A percentile compares a stretch with the other conserved stretches of the same genome.
Evolutionary conservation across 2,797 vertebrate genomes (phyloP).

Genomic region (Enteromius argenteus): DNA sequence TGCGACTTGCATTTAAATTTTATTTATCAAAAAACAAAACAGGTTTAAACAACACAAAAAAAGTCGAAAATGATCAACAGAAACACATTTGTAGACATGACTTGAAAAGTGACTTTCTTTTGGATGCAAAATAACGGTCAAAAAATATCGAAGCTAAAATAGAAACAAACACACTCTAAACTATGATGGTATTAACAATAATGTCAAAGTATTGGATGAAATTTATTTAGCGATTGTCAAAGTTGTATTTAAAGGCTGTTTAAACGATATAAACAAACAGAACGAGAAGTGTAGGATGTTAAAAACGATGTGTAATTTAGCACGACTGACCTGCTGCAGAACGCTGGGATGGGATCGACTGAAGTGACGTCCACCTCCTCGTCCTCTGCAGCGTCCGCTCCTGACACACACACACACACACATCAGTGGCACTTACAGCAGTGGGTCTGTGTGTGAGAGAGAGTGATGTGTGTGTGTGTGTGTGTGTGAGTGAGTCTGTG

Average conservation of each 20-base stretch:
- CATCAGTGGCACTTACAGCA: neutral
- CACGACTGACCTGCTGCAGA: constrained; percentile 92
- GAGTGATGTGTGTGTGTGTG: neutral
- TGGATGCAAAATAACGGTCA: too few species aligned
- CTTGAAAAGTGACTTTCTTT: too few species aligned
- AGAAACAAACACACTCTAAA: neutral
- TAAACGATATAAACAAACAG: neutral
- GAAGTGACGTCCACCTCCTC: constrained; percentile 98
- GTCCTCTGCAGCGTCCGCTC: constrained; percentile 94
- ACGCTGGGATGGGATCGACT: constrained; percentile 94
- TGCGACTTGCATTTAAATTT: too few species aligned
- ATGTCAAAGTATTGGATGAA: too few species aligned
- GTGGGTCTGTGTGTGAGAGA: neutral
- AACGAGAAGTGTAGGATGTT: too few species aligned
- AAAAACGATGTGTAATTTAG: neutral
- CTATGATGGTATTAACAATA: too few species aligned
- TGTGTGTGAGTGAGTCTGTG: too few species aligned
- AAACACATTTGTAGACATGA: too few species aligned
- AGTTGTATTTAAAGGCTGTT: too few species aligned
- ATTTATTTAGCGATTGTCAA: too few species aligned
- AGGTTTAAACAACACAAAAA: neutral
- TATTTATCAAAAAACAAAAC: neutral
- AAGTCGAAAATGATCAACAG: too few species aligned
- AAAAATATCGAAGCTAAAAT: neutral
- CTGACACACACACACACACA: constrained; percentile 69